Conservation (phyloP, 2,113 vertebrate genomes). For the human (Homo sapiens) region GRCh38 chr12:123289001-123289500, state of each 20-base stretch:
- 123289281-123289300: not conserved
- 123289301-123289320: not conserved
- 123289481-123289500: not conserved
- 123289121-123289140: constrained; percentile 74
- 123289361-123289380: not conserved
- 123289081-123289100: not conserved
- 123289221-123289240: not conserved
- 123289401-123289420: not conserved
- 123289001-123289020: not conserved
- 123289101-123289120: not conserved
- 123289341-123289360: fast-evolving
- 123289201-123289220: not conserved
- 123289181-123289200: constrained; percentile 29
- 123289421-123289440: not conserved
- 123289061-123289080: not conserved
- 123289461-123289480: not conserved
- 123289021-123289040: not conserved
- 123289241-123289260: not conserved
- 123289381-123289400: not conserved
- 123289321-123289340: not conserved
- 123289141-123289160: constrained; percentile 42
- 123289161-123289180: not conserved
- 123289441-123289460: constrained; percentile 22
- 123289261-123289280: constrained; percentile 17
- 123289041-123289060: too few relatives aligned